Evolutionary conservation across 2,113 vertebrate species (phyloP).

Genomic region (Corapipo altera): DNA sequence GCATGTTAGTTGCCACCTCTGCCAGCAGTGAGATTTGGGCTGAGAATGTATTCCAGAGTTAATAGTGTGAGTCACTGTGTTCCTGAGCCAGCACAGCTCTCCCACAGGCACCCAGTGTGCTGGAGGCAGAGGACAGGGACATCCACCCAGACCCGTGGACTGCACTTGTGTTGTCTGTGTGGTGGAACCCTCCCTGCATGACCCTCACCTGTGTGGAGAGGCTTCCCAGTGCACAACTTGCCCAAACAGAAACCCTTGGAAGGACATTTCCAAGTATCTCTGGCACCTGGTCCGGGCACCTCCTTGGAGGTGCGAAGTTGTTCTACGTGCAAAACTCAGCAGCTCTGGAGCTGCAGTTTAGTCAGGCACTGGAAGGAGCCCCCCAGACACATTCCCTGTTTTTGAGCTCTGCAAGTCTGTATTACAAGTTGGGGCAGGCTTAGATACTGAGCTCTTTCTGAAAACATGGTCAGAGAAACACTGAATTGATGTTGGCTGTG

Average conservation of each 20-base stretch:
- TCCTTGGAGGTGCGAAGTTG: not conserved
- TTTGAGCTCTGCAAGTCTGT: not conserved
- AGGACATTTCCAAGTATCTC: rapidly evolving
- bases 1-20: not conserved
- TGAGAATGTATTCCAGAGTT: not conserved
- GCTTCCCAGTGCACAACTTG: too few species aligned
- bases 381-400: not conserved
- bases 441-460: not conserved
- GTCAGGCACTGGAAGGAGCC: not conserved
- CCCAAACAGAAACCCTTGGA: too few species aligned
- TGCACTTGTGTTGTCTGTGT: rapidly evolving
- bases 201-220: rapidly evolving
- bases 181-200: not conserved
- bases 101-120: not conserved
- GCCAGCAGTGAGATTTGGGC: not conserved
- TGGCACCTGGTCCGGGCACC: rapidly evolving
- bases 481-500: not conserved
- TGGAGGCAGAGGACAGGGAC: not conserved
- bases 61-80: not conserved
- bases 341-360: not conserved
- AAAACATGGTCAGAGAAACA: rapidly evolving
- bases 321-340: not conserved
- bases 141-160: not conserved
- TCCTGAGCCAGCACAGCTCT: not conserved
- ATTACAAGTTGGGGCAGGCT: not conserved